These are phyloP conservation scores for Deroptyus accipitrinus DNA, from an alignment of 2,113 vertebrate genomes.

Conservation along the genomic window DNA sequence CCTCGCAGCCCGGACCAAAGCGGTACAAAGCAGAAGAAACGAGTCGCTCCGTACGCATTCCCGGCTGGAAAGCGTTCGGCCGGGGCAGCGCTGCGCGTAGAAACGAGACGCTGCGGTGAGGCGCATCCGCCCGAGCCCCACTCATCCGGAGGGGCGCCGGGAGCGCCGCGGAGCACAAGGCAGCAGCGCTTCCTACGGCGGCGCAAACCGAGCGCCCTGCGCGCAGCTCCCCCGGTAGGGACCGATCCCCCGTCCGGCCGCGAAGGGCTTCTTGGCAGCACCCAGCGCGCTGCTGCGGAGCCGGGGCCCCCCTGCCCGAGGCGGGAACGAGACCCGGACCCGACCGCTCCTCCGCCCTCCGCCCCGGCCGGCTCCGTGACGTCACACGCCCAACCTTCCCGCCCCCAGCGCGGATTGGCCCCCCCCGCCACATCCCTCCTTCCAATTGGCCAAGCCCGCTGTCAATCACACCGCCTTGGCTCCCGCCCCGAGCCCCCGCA, in stretches of 20 bases:
- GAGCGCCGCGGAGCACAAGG: accelerated
- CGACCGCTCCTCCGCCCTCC: no score
- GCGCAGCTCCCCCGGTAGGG: accelerated
- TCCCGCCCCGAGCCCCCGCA: not conserved
- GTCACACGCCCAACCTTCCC: no score
- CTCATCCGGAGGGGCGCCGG: not conserved
- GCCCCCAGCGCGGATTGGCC: no score
- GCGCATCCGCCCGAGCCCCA: accelerated
- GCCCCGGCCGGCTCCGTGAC: no score
- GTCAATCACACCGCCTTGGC: not conserved
- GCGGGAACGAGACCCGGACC: no score
- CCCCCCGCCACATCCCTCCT: no score
- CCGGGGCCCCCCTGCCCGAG: accelerated
- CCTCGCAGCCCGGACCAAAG: accelerated
- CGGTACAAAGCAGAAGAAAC: not conserved
- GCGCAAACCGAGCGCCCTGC: accelerated
- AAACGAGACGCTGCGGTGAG: not conserved
- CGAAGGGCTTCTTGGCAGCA: accelerated
- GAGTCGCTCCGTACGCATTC: accelerated
- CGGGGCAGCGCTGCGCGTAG: accelerated
- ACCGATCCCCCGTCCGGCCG: accelerated
- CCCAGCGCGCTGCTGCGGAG: accelerated
- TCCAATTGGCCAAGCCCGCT: accelerated
- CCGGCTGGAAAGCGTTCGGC: not conserved
- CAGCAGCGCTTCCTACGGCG: accelerated